Conservation (phyloP, 2,888 invertebrate species). For the Trachelus troglodyta region DNA sequence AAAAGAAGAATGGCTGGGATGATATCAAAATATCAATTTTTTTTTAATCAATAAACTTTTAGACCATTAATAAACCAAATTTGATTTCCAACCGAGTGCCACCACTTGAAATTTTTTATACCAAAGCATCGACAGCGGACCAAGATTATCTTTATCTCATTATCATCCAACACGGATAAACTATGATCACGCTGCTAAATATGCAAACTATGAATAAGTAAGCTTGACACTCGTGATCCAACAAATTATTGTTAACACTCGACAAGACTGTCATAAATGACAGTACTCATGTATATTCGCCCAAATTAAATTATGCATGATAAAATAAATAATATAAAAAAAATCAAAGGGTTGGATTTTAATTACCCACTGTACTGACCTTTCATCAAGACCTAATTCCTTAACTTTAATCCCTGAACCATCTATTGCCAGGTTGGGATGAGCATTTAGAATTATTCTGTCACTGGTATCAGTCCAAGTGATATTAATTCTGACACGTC, state of each 20-base stretch:
- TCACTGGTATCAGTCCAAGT: slow-evolving; percentile 74
- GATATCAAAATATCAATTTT: neutral
- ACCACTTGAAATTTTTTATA: neutral
- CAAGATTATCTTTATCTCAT: neutral
- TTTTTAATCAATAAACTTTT: neutral
- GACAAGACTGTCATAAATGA: neutral
- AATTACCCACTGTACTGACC: slow-evolving; percentile 43
- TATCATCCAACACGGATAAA: neutral
- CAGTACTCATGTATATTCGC: neutral
- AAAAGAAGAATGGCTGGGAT: neutral
- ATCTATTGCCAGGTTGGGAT: slow-evolving; percentile 73
- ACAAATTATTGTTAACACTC: neutral
- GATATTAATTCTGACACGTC: slow-evolving; percentile 77
- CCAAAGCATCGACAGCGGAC: neutral
- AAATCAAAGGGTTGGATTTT: neutral
- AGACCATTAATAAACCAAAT: neutral
- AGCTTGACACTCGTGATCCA: neutral
- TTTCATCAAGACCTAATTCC: slow-evolving; percentile 54
- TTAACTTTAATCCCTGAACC: slow-evolving; percentile 68
- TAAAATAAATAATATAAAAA: neutral
- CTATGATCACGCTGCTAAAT: neutral
- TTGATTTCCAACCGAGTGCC: neutral
- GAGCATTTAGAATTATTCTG: slow-evolving; percentile 75
- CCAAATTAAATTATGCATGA: neutral
- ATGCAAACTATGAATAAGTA: neutral